Evolutionary conservation across 1,140 invertebrate species (phyloP), one percentile per base, ranked within the genome.

Genomic region (Zelostemma sp.): DNA sequence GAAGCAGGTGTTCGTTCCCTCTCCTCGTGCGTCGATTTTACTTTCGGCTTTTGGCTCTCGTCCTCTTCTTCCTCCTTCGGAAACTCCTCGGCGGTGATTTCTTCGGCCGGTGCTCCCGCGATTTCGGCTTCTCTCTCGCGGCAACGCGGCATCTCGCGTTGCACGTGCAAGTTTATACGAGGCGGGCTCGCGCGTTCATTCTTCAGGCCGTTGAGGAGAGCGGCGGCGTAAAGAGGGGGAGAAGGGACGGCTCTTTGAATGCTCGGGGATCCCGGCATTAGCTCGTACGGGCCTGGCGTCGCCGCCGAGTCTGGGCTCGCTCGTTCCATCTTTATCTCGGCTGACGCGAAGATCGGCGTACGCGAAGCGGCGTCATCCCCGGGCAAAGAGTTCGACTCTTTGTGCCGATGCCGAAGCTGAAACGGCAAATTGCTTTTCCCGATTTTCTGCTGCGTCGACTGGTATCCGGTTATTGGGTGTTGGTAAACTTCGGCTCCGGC

Each of bases 251-350:
- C 14, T 47, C 48, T 46, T 25, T 38, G 6, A 43, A 35, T 28
- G 21, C 48, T 46, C 45, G 68, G 82, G 51, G 74, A 79, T 66
- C 64, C 73, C 47, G 65, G 46, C 17, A 64, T 47, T 16, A 70
- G 31, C 50, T 76, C 73, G 76, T 85, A 84, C 75, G 71, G 69
- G 48, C 74, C 76, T 78, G 72, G 55, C 57, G 80, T 81, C 65
- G 77, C 73, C 76, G 72, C 70, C 19, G 78, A 72, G 74, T 81
- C 80, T 75, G 77, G 76, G 55, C 80, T 83, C 54, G 73, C 55
- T 72, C 75, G 73, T 63, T 83, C 81, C 31, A 62, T 74, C 70
- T 83, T 83, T 73, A 82, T 78, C 70, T 73, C 66, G 41, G 76
- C 60, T 53, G 75, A 54, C 50, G 74, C 65, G 68, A 74, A 46